Conservation (phyloP, 2,888 invertebrate genomes). For the Luffia ferchaultella region DNA sequence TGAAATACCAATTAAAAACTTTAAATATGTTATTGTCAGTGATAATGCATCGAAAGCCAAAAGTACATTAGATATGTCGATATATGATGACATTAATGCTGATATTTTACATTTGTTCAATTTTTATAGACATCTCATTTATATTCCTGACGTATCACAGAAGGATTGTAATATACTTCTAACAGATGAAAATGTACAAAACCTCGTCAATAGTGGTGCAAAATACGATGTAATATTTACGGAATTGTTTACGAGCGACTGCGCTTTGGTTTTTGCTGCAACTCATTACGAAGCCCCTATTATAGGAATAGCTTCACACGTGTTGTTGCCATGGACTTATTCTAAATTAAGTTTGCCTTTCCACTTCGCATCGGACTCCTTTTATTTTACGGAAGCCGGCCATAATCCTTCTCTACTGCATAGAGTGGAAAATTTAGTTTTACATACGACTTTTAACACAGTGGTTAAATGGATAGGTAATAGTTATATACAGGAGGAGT, state of each 20-base stretch:
- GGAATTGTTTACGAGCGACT: constrained; percentile 53
- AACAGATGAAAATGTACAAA: constrained; percentile 25
- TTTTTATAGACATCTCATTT: constrained; percentile 21
- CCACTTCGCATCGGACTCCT: constrained; percentile 52
- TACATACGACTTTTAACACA: constrained; percentile 22
- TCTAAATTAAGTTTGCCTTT: constrained; percentile 51
- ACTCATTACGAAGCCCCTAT: constrained; percentile 47
- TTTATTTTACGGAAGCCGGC: constrained; percentile 40
- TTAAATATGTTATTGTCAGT: constrained; percentile 59
- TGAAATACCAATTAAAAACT: constrained; percentile 41
- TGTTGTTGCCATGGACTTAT: constrained; percentile 51
- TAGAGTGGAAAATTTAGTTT: constrained; percentile 28
- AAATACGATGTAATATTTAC: constrained; percentile 52
- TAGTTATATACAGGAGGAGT: constrained; percentile 31
- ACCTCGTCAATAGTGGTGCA: constrained; percentile 22
- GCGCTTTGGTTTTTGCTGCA: constrained; percentile 40
- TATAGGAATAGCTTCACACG: constrained; percentile 59
- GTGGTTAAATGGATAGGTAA: constrained; percentile 29
- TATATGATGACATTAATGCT: constrained; percentile 20
- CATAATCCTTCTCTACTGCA: constrained; percentile 28
- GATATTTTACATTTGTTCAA: constrained; percentile 19
- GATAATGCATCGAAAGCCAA: constrained; percentile 12
- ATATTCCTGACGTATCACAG: constrained; percentile 10
- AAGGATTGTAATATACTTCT: constrained; percentile 33
- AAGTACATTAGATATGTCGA: constrained; percentile 16